Percentiles rank a stretch among this genome's conserved stretches.
These are phyloP conservation scores for Drosophila neonasuta DNA, from an alignment of 2,888 invertebrate species.

Conservation along the genomic window DNA sequence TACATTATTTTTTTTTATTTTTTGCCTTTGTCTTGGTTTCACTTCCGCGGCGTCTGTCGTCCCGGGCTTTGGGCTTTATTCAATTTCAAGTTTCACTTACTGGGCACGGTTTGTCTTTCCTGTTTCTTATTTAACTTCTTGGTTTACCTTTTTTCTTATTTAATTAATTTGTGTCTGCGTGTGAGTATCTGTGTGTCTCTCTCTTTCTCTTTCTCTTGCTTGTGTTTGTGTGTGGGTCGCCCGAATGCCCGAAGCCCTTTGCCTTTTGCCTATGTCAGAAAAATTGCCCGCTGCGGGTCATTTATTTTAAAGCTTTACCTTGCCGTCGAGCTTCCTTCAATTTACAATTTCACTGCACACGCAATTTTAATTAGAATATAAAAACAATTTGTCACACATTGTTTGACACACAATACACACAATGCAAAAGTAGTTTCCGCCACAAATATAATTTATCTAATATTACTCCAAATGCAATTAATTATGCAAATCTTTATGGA, in stretches of 20 bases:
- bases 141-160: conserved; percentile 78
- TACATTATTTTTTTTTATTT: conserved; percentile 51
- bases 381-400: conserved; percentile 17
- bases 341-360: conserved; percentile 27
- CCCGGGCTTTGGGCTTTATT: conserved; percentile 60
- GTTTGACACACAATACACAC: conserved; percentile 20
- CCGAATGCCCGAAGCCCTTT: conserved; percentile 46
- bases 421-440: conserved; percentile 27
- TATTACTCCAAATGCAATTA: conserved; percentile 43
- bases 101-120: conserved; percentile 71
- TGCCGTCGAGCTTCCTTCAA: conserved; percentile 2
- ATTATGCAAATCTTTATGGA: conserved; percentile 43
- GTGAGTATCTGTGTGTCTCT: conserved; percentile 11
- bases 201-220: not conserved
- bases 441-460: conserved; percentile 41
- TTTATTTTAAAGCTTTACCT: conserved; percentile 54
- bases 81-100: conserved; percentile 76
- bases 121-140: conserved; percentile 75
- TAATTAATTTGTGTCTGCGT: conserved; percentile 71
- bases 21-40: conserved; percentile 53
- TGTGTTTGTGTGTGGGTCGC: conserved; percentile 9
- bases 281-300: conserved; percentile 63
- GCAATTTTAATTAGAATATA: conserved; percentile 10
- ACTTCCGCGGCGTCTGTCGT: conserved; percentile 28
- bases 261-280: conserved; percentile 53